phyloP scores from a whole-genome alignment of 2,113 vertebrate genomes.

The Barnardius zonarius region DNA sequence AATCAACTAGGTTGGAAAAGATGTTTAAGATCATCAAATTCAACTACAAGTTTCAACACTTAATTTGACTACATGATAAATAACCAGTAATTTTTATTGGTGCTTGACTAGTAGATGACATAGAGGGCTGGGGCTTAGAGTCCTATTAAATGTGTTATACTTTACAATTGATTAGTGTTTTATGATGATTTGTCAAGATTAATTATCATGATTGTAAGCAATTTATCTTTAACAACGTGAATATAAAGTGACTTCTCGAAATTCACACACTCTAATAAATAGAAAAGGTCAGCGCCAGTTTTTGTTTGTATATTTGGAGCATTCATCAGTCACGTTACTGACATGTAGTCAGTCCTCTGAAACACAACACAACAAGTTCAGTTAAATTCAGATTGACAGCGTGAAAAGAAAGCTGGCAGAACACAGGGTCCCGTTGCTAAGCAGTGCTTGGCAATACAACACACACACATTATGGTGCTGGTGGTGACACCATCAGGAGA shows the following conservation, averaged over 20 bases:
- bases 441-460: constrained; percentile 61
- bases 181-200: constrained; percentile 30
- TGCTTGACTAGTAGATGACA: not conserved
- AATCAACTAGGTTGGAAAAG: not conserved
- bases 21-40: not conserved
- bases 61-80: not conserved
- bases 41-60: not conserved
- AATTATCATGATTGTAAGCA: constrained; percentile 49
- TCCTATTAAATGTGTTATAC: not conserved
- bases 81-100: not conserved
- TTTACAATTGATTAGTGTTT: not conserved
- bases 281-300: constrained; percentile 3
- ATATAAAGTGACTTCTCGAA: constrained; percentile 29
- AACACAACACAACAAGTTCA: constrained; percentile 60
- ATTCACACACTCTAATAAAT: constrained; percentile 20
- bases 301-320: constrained; percentile 36
- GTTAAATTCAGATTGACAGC: constrained; percentile 70
- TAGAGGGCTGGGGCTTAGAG: not conserved
- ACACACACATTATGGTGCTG: not conserved
- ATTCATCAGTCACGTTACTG: constrained; percentile 42
- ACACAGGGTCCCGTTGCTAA: constrained; percentile 70
- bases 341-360: constrained; percentile 59
- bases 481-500: constrained; percentile 40
- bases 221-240: not conserved
- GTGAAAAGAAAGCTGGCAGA: constrained; percentile 71